These are phyloP conservation scores for Tamandua tetradactyla DNA, from an alignment of 2,797 vertebrate species.

Conservation along the genomic window DNA sequence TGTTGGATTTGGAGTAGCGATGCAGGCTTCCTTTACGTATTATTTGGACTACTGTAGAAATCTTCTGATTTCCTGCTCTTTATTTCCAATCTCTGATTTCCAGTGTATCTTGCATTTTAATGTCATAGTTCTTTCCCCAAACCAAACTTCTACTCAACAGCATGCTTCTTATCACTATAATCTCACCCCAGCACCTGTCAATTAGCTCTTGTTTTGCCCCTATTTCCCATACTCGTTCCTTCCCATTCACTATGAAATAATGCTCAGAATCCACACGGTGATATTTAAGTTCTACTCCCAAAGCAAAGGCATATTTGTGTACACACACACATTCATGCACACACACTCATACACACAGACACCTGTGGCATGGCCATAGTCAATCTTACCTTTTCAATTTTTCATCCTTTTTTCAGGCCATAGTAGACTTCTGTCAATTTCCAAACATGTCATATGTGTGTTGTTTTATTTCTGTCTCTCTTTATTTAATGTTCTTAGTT, in stretches of 20 bases:
- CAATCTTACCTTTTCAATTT: neutral
- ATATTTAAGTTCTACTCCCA: neutral
- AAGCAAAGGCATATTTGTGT: neutral
- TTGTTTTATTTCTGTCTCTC: neutral
- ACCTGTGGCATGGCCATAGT: neutral
- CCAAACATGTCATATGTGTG: neutral
- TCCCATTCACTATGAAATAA: neutral
- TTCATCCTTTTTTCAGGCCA: neutral
- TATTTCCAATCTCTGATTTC: neutral
- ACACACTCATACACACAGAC: neutral
- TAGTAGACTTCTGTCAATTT: neutral
- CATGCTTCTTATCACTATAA: neutral
- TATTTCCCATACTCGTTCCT: neutral
- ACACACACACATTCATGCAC: rapidly evolving
- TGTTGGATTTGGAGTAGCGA: neutral
- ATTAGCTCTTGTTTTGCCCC: neutral
- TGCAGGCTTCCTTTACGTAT: neutral
- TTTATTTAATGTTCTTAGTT: neutral
- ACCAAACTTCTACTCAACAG: neutral
- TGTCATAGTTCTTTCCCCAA: neutral
- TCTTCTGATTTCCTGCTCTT: neutral
- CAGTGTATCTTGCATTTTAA: neutral
- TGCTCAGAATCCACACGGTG: neutral
- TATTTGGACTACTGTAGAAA: neutral
- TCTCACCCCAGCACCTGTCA: neutral